Conservation (phyloP, 2,113 vertebrate species). For the Dryoscopus gambensis region DNA sequence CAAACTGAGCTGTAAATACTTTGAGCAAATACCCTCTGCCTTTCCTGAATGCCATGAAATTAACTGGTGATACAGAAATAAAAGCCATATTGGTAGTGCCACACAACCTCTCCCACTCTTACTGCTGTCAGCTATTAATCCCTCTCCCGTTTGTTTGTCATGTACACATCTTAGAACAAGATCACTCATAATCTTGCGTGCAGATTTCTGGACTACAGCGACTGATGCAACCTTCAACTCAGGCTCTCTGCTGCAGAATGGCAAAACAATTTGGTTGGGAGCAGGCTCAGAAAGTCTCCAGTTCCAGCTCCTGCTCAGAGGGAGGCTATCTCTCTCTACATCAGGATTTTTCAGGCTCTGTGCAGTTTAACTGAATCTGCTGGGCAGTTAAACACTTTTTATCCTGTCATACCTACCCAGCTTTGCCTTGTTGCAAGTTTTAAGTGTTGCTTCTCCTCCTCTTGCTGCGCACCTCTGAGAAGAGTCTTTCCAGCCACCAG, state of each 20-base stretch:
- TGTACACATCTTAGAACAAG: not conserved
- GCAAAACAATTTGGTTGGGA: not conserved
- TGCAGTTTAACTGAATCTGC: not conserved
- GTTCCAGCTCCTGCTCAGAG: not conserved
- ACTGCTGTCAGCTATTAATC: not conserved
- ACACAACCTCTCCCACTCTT: not conserved
- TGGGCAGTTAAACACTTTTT: not conserved
- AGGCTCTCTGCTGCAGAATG: not conserved
- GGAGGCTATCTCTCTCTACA: not conserved
- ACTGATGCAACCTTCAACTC: not conserved
- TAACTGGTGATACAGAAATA: not conserved
- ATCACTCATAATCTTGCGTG: not conserved
- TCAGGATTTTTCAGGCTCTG: not conserved
- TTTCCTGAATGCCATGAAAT: not conserved
- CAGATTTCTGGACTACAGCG: not conserved
- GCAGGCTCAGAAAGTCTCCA: not conserved
- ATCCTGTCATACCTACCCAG: not conserved
- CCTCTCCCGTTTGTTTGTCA: not conserved
- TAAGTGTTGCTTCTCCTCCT: not conserved
- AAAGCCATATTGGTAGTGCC: not conserved
- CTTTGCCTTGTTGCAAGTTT: not conserved
- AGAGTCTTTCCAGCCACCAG: not conserved
- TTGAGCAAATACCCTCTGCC: not conserved
- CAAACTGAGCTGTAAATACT: constrained; percentile 7
- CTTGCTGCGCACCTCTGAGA: not conserved